Conservation (phyloP, 2,113 vertebrate species). For the Phylloscopus trochilus region DNA sequence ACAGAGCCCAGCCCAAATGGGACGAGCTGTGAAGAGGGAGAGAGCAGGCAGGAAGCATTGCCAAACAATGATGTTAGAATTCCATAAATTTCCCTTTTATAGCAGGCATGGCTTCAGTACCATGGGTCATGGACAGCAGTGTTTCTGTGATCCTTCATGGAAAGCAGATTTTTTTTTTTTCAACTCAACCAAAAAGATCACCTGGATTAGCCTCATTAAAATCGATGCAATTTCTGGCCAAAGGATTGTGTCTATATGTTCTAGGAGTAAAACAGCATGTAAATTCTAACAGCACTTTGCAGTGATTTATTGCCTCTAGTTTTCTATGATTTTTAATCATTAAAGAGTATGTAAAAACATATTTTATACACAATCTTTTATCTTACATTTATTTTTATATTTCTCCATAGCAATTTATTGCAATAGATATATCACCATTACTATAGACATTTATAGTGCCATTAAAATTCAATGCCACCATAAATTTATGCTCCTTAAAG, state of each 20-base stretch:
- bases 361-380: conserved; percentile 82
- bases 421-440: conserved; percentile 78
- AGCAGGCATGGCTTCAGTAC: not conserved
- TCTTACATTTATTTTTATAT: conserved; percentile 83
- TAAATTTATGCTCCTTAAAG: conserved; percentile 80
- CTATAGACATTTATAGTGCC: conserved; percentile 78
- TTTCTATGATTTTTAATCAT: conserved; percentile 79
- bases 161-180: conserved; percentile 50
- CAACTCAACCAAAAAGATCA: conserved; percentile 56
- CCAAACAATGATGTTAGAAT: not conserved
- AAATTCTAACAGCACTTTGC: conserved; percentile 1
- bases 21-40: not conserved
- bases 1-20: not conserved
- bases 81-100: not conserved
- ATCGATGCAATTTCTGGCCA: conserved; percentile 23
- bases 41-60: not conserved
- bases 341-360: conserved; percentile 80
- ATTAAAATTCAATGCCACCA: conserved; percentile 81
- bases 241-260: not conserved
- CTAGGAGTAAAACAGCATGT: conserved; percentile 1
- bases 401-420: conserved; percentile 78
- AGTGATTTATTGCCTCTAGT: conserved; percentile 70
- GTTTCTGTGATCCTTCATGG: conserved; percentile 23
- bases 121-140: not conserved
- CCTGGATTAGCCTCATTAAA: conserved; percentile 49